These are phyloP conservation scores for Hyperoodon ampullatus DNA, from an alignment of 2,113 vertebrate genomes.

Conservation along the genomic window DNA sequence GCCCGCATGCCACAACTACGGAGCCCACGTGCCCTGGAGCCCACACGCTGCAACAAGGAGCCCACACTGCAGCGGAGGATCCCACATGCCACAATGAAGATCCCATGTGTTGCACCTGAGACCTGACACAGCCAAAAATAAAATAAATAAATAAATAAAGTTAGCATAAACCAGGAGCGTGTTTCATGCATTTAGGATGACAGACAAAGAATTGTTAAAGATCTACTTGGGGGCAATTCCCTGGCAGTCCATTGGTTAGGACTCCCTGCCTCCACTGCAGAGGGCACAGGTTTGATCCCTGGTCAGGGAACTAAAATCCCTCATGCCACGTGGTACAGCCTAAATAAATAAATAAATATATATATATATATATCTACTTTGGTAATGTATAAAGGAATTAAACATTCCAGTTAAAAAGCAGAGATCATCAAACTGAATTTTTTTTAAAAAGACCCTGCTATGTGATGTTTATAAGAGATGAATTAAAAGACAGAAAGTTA, in stretches of 20 bases:
- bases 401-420: background rate
- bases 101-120: no score
- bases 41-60: no score
- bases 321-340: background rate
- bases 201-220: conserved; percentile 6
- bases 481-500: background rate
- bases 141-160: background rate
- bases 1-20: no score
- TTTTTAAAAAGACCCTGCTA: background rate
- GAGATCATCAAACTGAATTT: background rate
- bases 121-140: no score
- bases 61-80: no score
- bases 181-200: background rate
- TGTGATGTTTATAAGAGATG: background rate
- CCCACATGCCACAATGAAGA: no score
- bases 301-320: background rate
- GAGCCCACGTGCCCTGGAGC: no score
- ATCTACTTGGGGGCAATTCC: background rate
- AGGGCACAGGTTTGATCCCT: no score
- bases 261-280: background rate
- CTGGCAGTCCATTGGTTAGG: background rate
- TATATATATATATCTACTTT: background rate
- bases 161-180: background rate
- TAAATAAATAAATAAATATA: background rate
- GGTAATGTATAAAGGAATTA: conserved; percentile 11